Evolutionary conservation across 2,888 invertebrate species (phyloP).

Genomic region (Aleiodes testaceus): DNA sequence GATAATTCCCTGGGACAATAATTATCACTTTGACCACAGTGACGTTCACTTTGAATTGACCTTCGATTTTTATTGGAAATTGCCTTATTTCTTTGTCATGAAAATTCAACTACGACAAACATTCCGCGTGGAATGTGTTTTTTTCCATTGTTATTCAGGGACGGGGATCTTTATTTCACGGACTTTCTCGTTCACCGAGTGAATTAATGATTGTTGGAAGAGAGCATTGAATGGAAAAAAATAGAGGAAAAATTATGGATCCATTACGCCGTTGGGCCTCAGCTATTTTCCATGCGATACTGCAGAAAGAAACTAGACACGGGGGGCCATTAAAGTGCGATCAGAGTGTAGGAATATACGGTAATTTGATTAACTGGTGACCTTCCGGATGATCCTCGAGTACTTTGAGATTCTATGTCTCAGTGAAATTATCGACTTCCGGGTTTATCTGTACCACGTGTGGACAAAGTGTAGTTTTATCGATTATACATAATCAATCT

Average conservation of each 20-base stretch:
- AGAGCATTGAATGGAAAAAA: not conserved
- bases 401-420: not conserved
- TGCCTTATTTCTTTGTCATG: constrained; percentile 40
- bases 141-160: not conserved
- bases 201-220: constrained; percentile 22
- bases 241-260: constrained; percentile 13
- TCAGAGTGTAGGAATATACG: constrained; percentile 40
- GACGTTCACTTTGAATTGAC: constrained; percentile 28
- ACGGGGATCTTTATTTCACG: not conserved
- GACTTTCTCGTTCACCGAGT: constrained; percentile 10
- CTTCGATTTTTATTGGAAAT: constrained; percentile 35
- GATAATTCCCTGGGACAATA: constrained; percentile 21
- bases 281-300: constrained; percentile 46
- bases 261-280: constrained; percentile 18
- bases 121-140: not conserved
- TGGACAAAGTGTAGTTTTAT: constrained; percentile 29
- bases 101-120: not conserved
- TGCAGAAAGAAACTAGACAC: constrained; percentile 45
- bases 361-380: constrained; percentile 52
- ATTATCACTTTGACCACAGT: constrained; percentile 23
- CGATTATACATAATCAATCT: constrained; percentile 27
- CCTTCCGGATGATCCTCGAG: constrained; percentile 43
- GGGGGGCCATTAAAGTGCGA: constrained; percentile 50
- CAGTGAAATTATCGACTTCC: constrained; percentile 30
- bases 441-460: constrained; percentile 2